A percentile compares a stretch with the other conserved stretches of the same genome.
Conservation (phyloP, 2,797 vertebrate genomes). For the Rhynchonycteris naso region DNA sequence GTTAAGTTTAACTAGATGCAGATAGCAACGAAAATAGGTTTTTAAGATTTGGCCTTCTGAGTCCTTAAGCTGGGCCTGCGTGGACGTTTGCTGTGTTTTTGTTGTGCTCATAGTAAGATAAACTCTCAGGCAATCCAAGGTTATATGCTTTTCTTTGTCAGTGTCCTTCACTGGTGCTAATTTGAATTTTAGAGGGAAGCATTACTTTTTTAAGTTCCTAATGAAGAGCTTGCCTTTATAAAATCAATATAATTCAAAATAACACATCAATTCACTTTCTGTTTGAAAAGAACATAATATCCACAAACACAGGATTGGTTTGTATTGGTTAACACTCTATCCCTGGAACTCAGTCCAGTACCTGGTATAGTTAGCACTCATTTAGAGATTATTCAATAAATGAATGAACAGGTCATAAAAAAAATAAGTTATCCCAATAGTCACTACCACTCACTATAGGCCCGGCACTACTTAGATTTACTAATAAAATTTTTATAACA, state of each 20-base stretch:
- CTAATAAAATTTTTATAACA: background rate
- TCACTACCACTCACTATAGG: background rate
- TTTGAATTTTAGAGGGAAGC: background rate
- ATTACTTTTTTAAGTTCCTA: constrained; percentile 8
- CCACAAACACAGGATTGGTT: background rate
- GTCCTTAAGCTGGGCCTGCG: background rate
- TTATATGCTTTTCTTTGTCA: background rate
- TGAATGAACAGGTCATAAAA: background rate
- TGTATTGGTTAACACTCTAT: background rate
- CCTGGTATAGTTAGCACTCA: background rate
- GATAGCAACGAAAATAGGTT: background rate
- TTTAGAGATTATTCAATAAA: background rate
- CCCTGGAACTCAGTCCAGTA: background rate
- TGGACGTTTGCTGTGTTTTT: background rate
- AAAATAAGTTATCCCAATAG: background rate
- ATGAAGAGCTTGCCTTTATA: background rate
- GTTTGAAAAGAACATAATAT: background rate
- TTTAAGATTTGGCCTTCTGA: background rate
- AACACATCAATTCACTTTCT: background rate
- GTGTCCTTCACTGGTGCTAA: background rate
- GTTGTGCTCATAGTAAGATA: background rate
- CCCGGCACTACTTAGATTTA: background rate
- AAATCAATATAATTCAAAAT: background rate
- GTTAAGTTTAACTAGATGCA: background rate
- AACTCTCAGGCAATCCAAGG: background rate